A percentile compares a stretch with the other conserved stretches of the same genome.
Evolutionary conservation across 1,140 invertebrate species (phyloP).

Genomic region (Drosophila sp.): DNA sequence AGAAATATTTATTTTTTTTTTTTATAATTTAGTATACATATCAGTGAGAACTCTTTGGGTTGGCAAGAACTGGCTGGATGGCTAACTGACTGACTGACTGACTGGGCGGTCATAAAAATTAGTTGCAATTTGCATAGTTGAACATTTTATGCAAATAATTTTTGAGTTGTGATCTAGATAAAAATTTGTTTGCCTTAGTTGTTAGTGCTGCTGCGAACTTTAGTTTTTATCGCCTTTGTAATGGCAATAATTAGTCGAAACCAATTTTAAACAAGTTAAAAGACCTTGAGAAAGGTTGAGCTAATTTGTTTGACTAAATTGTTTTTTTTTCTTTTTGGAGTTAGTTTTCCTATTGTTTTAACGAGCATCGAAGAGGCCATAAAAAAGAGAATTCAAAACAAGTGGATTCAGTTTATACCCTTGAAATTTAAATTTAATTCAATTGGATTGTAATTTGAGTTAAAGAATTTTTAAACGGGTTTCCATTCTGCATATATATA

Average conservation of each 20-base stretch:
- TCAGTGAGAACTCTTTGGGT: constrained; percentile 21
- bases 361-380: background rate
- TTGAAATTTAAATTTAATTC: background rate
- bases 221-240: constrained; percentile 72
- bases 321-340: background rate
- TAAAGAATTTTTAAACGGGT: too few relatives aligned
- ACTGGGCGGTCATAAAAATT: constrained; percentile 72
- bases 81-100: constrained; percentile 17
- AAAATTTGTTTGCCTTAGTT: constrained; percentile 47
- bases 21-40: constrained; percentile 21
- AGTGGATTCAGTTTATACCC: background rate
- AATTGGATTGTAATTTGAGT: background rate
- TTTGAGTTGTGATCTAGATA: constrained; percentile 55
- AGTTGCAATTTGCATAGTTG: constrained; percentile 75
- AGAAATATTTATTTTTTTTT: constrained; percentile 6
- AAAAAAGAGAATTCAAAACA: background rate
- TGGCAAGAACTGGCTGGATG: constrained; percentile 48
- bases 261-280: background rate
- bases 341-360: background rate
- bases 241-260: constrained; percentile 68
- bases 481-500: too few relatives aligned
- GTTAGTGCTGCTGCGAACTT: constrained; percentile 14
- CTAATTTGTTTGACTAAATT: constrained; percentile 33
- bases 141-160: constrained; percentile 73
- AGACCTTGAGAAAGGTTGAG: constrained; percentile 68